Conservation (phyloP, 2,888 invertebrate species). For the Digitonthophagus gazella region DNA sequence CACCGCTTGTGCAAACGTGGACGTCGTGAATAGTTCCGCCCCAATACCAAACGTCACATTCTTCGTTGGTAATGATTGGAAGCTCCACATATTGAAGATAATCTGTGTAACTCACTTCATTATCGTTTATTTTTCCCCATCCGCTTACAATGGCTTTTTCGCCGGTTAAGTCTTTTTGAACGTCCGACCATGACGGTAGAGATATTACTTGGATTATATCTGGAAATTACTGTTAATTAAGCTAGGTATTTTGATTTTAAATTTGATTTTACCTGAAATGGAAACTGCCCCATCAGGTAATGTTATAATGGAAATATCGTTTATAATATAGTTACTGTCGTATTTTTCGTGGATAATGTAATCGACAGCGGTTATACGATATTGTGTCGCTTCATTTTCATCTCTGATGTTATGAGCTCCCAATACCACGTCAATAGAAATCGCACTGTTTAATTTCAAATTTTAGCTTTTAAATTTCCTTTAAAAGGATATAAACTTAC, state of each 20-base stretch:
- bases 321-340: constrained; percentile 40
- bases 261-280: neutral
- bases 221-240: neutral
- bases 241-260: neutral
- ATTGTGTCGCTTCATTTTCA: constrained; percentile 40
- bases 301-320: constrained; percentile 46
- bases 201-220: constrained; percentile 17
- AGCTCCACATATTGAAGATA: constrained; percentile 12
- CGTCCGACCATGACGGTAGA: constrained; percentile 29
- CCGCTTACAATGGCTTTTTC: constrained; percentile 51
- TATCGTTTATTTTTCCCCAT: constrained; percentile 51
- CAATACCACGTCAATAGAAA: constrained; percentile 31
- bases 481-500: neutral
- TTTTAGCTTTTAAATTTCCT: too few relatives aligned
- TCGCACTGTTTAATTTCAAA: constrained; percentile 37
- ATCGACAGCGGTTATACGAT: constrained; percentile 26
- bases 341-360: constrained; percentile 30
- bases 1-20: constrained; percentile 54
- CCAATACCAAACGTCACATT: constrained; percentile 50
- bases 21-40: constrained; percentile 46
- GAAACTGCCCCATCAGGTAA: neutral
- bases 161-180: constrained; percentile 44
- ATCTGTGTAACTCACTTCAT: constrained; percentile 3
- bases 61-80: constrained; percentile 5
- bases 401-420: constrained; percentile 40